phyloP scores from a whole-genome alignment of 2,113 vertebrate species.

The Halichoeres trimaculatus region DNA sequence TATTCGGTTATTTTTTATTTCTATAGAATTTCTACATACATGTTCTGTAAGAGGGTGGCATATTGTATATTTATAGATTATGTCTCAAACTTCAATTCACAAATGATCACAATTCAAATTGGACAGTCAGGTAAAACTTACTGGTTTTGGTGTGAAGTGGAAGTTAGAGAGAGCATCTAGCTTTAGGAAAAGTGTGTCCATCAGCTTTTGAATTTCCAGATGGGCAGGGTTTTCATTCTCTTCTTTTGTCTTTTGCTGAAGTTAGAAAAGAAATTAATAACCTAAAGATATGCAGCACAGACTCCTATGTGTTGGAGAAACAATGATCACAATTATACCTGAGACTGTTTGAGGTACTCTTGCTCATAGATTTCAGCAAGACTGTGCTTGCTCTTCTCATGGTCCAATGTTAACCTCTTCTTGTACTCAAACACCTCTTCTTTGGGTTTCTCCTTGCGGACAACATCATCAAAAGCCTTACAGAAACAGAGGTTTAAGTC shows the following conservation, averaged over 20 bases:
- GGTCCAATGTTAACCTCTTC: constrained; percentile 92
- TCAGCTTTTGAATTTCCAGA: constrained; percentile 92
- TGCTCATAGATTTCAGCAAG: constrained; percentile 96
- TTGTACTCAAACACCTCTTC: constrained; percentile 95
- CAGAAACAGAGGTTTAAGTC: constrained; percentile 26
- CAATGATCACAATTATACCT: constrained; percentile 81
- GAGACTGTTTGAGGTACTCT: constrained; percentile 92
- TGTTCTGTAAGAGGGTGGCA: neutral
- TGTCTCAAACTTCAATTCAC: neutral
- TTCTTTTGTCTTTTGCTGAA: constrained; percentile 89
- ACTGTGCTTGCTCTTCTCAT: constrained; percentile 97
- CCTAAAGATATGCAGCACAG: neutral
- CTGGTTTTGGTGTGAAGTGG: constrained; percentile 96
- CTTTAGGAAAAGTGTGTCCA: constrained; percentile 94
- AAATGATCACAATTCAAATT: neutral
- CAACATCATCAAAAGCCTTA: constrained; percentile 96
- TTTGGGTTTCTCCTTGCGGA: constrained; percentile 95
- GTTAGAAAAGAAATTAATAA: constrained; percentile 1
- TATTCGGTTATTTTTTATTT: too few relatives aligned
- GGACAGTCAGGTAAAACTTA: constrained; percentile 76
- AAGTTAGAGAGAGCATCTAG: constrained; percentile 97
- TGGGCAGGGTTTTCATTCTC: constrained; percentile 91
- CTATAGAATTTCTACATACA: neutral
- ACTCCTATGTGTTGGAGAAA: neutral
- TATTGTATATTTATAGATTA: neutral